phyloP scores from a whole-genome alignment of 2,888 invertebrate species.

The Vandiemenella viatica region DNA sequence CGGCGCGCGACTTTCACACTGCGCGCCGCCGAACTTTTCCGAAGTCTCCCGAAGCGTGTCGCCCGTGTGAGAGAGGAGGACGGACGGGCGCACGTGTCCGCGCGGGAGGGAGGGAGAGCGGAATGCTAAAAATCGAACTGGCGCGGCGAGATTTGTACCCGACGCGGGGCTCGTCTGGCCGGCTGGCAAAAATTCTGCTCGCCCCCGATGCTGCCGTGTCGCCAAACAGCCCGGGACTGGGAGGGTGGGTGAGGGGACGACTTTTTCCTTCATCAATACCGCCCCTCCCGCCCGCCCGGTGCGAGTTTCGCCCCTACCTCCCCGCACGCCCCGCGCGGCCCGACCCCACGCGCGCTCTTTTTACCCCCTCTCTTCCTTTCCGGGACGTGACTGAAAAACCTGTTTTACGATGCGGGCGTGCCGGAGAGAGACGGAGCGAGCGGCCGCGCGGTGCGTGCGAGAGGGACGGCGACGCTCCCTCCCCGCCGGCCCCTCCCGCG shows the following conservation, averaged over 20 bases:
- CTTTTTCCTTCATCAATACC: conserved; percentile 15
- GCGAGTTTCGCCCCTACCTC: conserved; percentile 5
- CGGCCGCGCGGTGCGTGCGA: conserved; percentile 5
- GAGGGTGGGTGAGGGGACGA: conserved; percentile 6
- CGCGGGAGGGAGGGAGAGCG: not conserved
- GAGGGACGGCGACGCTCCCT: conserved; percentile 2
- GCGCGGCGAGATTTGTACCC: no score
- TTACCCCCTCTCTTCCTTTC: conserved; percentile 8
- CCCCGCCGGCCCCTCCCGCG: conserved; percentile 29
- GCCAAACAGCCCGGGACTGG: conserved; percentile 11
- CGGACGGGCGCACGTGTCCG: not conserved
- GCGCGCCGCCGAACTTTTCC: conserved; percentile 4
- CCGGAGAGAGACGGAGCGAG: conserved; percentile 9
- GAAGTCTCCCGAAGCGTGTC: conserved; percentile 5
- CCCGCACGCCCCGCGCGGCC: conserved; percentile 4
- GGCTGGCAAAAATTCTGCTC: conserved; percentile 28
- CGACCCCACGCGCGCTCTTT: not conserved
- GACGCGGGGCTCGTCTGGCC: not conserved
- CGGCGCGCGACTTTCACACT: not conserved
- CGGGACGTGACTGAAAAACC: conserved; percentile 15
- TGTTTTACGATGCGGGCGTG: conserved; percentile 16
- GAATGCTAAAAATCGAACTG: no score
- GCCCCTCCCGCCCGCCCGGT: conserved; percentile 7
- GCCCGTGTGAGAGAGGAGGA: not conserved
- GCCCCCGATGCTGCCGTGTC: conserved; percentile 8